These are phyloP conservation scores for Rhinogobius similis DNA, from an alignment of 2,113 vertebrate species.

Conservation along the genomic window DNA sequence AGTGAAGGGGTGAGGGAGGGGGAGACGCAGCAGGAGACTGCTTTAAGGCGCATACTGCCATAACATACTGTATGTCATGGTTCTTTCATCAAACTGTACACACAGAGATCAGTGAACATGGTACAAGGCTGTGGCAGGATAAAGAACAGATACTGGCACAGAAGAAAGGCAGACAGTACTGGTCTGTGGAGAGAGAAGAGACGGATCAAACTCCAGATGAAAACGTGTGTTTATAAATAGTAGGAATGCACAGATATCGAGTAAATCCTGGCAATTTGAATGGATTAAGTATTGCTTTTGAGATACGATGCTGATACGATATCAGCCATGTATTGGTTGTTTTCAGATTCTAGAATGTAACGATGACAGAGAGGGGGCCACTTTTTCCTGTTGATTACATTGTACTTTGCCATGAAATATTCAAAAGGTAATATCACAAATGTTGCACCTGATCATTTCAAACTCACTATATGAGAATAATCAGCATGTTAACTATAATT, in stretches of 20 bases:
- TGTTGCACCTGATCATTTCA: too few species aligned
- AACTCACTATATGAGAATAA: too few species aligned
- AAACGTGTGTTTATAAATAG: neutral
- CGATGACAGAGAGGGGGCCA: too few species aligned
- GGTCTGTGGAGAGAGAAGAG: neutral
- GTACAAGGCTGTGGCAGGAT: slow-evolving; percentile 5
- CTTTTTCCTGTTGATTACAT: too few species aligned
- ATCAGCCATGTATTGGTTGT: too few species aligned
- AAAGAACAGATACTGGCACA: slow-evolving; percentile 15
- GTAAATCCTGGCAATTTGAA: too few species aligned
- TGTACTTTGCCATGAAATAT: too few species aligned
- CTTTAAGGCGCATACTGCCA: slow-evolving; percentile 7
- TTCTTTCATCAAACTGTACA: slow-evolving; percentile 6
- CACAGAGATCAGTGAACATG: neutral
- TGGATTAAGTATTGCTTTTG: too few species aligned
- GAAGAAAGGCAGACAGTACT: neutral
- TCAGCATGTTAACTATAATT: too few species aligned
- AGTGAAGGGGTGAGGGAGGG: neutral
- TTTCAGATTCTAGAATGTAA: too few species aligned
- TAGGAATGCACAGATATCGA: neutral
- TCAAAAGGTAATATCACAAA: too few species aligned
- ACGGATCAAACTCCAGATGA: neutral
- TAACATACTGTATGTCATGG: neutral
- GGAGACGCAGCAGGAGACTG: slow-evolving; percentile 18
- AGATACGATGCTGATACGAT: too few species aligned